phyloP scores from a whole-genome alignment of 2,797 vertebrate genomes.

The Phoxinus dragarum region DNA sequence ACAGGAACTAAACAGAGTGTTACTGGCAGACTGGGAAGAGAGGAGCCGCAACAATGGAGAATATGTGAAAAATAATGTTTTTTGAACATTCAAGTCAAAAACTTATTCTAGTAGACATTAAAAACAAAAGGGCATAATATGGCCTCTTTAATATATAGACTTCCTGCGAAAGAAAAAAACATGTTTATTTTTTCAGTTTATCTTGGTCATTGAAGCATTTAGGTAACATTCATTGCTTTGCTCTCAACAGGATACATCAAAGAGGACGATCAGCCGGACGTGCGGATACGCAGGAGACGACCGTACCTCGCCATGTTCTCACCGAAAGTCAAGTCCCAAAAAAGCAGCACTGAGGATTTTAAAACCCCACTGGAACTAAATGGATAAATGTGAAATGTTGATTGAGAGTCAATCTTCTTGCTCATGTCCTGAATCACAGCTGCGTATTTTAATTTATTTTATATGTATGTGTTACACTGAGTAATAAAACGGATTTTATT shows the following conservation, averaged over 20 bases:
- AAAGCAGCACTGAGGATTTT: conserved; percentile 62
- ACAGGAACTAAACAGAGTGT: neutral
- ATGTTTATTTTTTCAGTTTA: neutral
- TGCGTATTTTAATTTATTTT: neutral
- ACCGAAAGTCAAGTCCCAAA: conserved; percentile 83
- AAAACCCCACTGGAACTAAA: neutral
- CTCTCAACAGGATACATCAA: conserved; percentile 88
- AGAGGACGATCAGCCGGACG: conserved; percentile 85
- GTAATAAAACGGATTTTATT: neutral
- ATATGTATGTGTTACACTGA: neutral
- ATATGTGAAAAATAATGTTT: neutral
- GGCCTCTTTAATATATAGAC: neutral
- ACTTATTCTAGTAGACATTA: neutral
- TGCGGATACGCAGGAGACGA: conserved; percentile 84
- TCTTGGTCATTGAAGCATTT: neutral
- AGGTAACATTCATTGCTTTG: conserved; percentile 20
- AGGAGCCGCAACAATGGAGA: neutral
- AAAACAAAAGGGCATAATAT: neutral
- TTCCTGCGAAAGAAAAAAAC: neutral
- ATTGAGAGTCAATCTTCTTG: neutral
- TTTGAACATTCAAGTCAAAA: neutral
- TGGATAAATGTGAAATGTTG: neutral
- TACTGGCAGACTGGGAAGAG: neutral
- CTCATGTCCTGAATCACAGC: neutral
- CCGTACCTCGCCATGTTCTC: conserved; percentile 90